phyloP scores from a whole-genome alignment of 1,140 invertebrate genomes.

The Aleiodes sp. region DNA sequence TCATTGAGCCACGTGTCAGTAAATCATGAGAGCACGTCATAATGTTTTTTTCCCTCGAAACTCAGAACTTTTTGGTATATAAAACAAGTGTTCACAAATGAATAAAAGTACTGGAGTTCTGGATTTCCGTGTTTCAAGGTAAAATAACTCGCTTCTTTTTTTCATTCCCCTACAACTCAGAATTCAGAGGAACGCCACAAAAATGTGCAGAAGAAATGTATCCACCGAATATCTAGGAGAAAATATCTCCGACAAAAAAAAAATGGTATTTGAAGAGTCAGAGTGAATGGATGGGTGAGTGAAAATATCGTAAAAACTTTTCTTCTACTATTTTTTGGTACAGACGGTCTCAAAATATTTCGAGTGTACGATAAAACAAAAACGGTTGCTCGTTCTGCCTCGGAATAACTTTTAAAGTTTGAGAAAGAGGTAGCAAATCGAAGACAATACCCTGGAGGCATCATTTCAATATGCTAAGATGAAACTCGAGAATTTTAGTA shows the following conservation, averaged over 20 bases:
- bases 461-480: not conserved
- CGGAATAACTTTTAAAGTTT: not conserved
- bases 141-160: not conserved
- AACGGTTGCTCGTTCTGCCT: not conserved
- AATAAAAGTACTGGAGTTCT: not conserved
- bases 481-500: too few relatives aligned
- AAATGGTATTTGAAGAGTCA: not conserved
- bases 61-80: not conserved
- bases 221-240: not conserved
- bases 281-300: constrained; percentile 4
- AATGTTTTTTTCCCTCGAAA: too few relatives aligned
- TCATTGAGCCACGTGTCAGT: too few relatives aligned
- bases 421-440: not conserved
- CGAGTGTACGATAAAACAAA: not conserved
- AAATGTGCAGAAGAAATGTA: not conserved
- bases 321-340: not conserved
- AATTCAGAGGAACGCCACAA: not conserved
- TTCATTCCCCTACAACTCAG: not conserved
- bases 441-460: constrained; percentile 10
- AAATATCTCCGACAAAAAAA: not conserved
- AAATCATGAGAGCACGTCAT: too few relatives aligned
- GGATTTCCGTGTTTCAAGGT: not conserved
- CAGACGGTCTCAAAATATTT: not conserved
- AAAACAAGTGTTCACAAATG: not conserved
- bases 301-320: constrained; percentile 12